Percentiles rank a stretch among this genome's conserved stretches.
Conservation (phyloP, 2,797 vertebrate genomes). For the Diceros bicornis region DNA sequence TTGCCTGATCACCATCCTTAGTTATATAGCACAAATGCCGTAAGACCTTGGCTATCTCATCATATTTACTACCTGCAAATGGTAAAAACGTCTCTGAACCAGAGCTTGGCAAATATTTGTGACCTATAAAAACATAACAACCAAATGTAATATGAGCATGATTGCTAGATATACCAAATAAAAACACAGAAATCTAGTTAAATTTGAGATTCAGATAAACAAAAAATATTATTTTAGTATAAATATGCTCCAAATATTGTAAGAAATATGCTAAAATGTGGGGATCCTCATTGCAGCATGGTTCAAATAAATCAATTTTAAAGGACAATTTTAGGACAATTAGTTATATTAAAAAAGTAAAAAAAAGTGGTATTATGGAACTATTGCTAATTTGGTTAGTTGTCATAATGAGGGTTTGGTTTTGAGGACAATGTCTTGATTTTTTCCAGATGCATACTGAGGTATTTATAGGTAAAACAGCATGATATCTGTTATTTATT, state of each 20-base stretch:
- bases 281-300: fast-evolving
- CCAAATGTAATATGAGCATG: not conserved
- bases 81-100: not conserved
- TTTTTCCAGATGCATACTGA: not conserved
- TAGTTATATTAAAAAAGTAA: not conserved
- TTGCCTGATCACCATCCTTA: not conserved
- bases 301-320: not conserved
- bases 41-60: not conserved
- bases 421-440: not conserved
- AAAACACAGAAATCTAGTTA: not conserved
- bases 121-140: not conserved
- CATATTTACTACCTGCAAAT: not conserved
- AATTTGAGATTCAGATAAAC: not conserved
- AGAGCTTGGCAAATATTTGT: not conserved
- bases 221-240: not conserved
- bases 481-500: not conserved
- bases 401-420: not conserved
- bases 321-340: not conserved
- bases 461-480: not conserved
- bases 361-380: not conserved
- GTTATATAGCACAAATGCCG: not conserved
- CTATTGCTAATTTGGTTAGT: not conserved
- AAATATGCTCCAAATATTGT: not conserved
- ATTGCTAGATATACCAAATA: not conserved
- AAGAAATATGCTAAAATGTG: not conserved